Evolutionary conservation across 2,113 vertebrate species (phyloP), one percentile per base, ranked within the genome.

Genomic region (Sminthopsis crassicaudata): DNA sequence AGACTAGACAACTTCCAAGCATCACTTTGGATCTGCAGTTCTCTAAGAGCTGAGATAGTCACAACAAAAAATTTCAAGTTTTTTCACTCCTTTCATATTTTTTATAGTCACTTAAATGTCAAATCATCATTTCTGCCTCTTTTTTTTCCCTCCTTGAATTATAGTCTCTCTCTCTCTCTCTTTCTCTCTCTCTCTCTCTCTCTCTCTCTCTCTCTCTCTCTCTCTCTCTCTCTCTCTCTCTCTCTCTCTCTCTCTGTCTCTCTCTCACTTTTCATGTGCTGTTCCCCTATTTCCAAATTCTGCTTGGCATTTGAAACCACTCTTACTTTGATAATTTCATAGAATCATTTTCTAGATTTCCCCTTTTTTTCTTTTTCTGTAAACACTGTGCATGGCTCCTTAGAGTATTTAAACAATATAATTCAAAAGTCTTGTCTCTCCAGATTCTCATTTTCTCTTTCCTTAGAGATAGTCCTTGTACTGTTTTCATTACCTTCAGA

Each of bases 401-500:
- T 6, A 53, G 53, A 16, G 0, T 36, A 30, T 53, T 95, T 53
- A 48, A 90, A 90, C 94, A 51, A 48, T 53, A 84, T 30, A n/a
- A 55, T 76, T 92, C 52, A 93, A 90, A 84, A 8, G 50, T 46
- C 91, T 93, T 51, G n/a, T 93, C 91, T 51, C 93, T 91, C 42
- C 46, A 25, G 52, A 93, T 94, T 48, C 51, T 89, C 90, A 1
- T 94, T 90, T 26, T 84, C n/a, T 92, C 76, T 76, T 2, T 2
- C 30, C 93, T 90, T 89, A 50, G 1, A 26, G 46, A 90, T 48
- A 51, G 48, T n/a, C n/a, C 36, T 84, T 76, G 67, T 60, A 4
- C 0, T 53, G 89, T 96, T 92, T 95, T 92, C 76, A 76, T 95
- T 92, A 94, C 93, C 52, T 92, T 96, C 36, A 76, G 4, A 51